These are phyloP conservation scores for Apodemus speciosus DNA, from an alignment of 2,113 vertebrate species.

Conservation along the genomic window DNA sequence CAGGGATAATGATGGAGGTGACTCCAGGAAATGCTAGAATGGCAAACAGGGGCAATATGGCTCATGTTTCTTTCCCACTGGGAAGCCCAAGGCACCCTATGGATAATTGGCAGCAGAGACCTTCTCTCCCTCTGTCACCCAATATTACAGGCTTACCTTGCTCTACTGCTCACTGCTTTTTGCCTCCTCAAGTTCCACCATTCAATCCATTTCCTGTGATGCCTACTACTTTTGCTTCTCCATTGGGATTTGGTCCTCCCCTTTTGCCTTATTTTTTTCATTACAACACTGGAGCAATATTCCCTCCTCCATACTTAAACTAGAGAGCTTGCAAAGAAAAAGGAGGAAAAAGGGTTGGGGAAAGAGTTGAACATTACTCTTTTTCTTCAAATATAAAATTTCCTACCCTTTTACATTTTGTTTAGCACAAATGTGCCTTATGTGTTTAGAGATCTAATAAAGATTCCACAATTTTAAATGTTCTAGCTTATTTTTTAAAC, in stretches of 20 bases:
- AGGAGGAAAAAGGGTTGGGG: background rate
- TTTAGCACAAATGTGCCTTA: conserved; percentile 31
- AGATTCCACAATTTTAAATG: conserved; percentile 16
- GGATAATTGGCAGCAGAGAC: background rate
- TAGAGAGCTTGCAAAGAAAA: background rate
- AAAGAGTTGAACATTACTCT: background rate
- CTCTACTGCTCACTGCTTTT: background rate
- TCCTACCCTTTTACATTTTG: background rate
- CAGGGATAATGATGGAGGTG: background rate
- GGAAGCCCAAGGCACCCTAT: accelerated
- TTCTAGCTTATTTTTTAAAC: background rate
- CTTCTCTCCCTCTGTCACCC: background rate
- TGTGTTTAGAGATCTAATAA: conserved; percentile 57
- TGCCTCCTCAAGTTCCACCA: background rate
- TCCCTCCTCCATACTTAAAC: background rate
- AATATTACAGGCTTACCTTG: background rate
- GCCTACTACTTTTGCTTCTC: background rate
- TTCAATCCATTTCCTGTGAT: conserved; percentile 6
- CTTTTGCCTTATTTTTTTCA: background rate
- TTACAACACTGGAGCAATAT: background rate
- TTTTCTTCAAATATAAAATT: background rate
- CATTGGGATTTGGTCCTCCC: background rate
- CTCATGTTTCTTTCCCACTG: background rate
- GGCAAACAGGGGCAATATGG: background rate
- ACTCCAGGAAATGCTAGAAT: background rate